A percentile compares a stretch with the other conserved stretches of the same genome.
Conservation (phyloP, 2,888 invertebrate species). For the Phragmatobia fuliginosa region DNA sequence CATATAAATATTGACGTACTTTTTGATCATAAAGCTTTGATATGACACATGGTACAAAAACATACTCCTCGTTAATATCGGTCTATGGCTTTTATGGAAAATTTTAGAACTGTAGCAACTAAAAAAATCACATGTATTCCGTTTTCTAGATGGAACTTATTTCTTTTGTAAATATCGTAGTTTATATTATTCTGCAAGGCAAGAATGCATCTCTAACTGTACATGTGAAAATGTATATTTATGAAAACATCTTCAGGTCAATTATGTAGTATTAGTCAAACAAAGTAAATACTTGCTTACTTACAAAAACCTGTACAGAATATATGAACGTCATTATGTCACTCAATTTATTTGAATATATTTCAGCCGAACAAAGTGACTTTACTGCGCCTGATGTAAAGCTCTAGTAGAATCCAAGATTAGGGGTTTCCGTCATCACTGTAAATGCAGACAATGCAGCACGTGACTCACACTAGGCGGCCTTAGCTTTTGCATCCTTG, state of each 20-base stretch:
- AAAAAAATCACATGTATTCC: not conserved
- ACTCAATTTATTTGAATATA: too few relatives aligned
- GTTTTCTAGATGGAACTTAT: not conserved
- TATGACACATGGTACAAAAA: not conserved
- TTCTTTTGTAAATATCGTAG: not conserved
- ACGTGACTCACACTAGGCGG: too few relatives aligned
- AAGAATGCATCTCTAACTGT: not conserved
- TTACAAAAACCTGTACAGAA: too few relatives aligned
- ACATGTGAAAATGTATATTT: not conserved
- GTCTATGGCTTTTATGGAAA: not conserved
- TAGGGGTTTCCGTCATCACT: too few relatives aligned
- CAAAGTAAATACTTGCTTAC: not conserved
- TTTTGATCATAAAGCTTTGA: not conserved
- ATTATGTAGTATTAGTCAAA: too few relatives aligned
- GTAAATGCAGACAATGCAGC: too few relatives aligned
- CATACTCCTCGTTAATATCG: not conserved
- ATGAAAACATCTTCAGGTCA: too few relatives aligned
- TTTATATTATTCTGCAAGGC: not conserved
- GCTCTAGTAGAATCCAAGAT: too few relatives aligned
- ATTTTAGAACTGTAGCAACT: not conserved
- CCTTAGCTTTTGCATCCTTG: too few relatives aligned
- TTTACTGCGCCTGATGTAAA: too few relatives aligned
- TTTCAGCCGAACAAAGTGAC: too few relatives aligned
- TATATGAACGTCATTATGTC: too few relatives aligned
- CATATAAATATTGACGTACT: not conserved